Conservation (phyloP, 2,797 vertebrate genomes). For the Allobates femoralis region DNA sequence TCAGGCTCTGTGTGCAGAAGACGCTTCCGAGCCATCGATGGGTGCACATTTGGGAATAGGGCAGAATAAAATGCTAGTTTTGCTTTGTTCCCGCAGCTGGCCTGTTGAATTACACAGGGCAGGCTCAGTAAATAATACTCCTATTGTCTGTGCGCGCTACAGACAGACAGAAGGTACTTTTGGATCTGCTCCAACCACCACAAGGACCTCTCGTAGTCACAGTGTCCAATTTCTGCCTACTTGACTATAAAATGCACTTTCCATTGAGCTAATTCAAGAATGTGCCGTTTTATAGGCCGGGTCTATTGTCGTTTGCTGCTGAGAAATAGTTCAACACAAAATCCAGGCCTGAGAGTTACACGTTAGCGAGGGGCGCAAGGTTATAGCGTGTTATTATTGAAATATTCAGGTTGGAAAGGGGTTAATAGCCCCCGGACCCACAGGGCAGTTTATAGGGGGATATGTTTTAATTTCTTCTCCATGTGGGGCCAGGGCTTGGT, state of each 20-base stretch:
- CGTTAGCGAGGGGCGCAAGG: background rate
- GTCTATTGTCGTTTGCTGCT: slow-evolving; percentile 61
- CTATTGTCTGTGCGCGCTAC: slow-evolving; percentile 81
- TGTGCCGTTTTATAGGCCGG: slow-evolving; percentile 73
- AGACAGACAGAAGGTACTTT: slow-evolving; percentile 86
- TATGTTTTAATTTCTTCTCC: background rate
- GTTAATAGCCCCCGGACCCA: background rate
- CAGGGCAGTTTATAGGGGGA: slow-evolving; percentile 1
- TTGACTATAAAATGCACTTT: slow-evolving; percentile 76
- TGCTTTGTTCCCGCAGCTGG: slow-evolving; percentile 83
- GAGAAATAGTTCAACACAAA: slow-evolving; percentile 14
- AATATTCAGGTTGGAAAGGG: slow-evolving; percentile 2
- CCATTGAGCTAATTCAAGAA: slow-evolving; percentile 79
- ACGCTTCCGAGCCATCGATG: slow-evolving; percentile 74
- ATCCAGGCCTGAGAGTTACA: background rate
- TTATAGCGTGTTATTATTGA: slow-evolving; percentile 11
- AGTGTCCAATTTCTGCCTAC: slow-evolving; percentile 83
- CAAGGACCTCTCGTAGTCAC: slow-evolving; percentile 81
- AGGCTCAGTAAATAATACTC: slow-evolving; percentile 80
- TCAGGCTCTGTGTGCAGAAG: slow-evolving; percentile 69
- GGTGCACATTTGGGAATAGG: slow-evolving; percentile 73
- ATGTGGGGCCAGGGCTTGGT: background rate
- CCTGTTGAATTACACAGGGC: slow-evolving; percentile 78
- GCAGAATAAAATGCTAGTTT: slow-evolving; percentile 75
- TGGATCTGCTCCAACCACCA: slow-evolving; percentile 79